Conservation (phyloP, 2,113 vertebrate genomes). For the Glaucidium brasilianum region DNA sequence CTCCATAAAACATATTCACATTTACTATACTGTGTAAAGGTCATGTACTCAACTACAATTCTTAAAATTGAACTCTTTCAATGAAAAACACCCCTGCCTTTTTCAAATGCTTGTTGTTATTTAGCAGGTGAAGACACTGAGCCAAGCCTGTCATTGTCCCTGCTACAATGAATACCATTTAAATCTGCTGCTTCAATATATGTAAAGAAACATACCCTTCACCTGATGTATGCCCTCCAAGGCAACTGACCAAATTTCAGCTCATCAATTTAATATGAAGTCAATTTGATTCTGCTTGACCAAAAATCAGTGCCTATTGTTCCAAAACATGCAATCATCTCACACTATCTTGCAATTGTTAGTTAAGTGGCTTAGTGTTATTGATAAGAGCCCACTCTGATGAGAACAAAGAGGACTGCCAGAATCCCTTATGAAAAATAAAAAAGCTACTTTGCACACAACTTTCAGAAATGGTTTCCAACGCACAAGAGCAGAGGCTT, state of each 20-base stretch:
- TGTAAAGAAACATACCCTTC: slow-evolving; percentile 18
- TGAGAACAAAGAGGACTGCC: slow-evolving; percentile 58
- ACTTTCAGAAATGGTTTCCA: slow-evolving; percentile 38
- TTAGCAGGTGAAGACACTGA: background rate
- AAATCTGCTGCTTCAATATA: slow-evolving; percentile 12
- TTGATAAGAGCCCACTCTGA: slow-evolving; percentile 52
- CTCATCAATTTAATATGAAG: slow-evolving; percentile 69
- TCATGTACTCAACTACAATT: background rate
- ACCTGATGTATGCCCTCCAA: slow-evolving; percentile 36
- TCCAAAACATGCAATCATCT: slow-evolving; percentile 70
- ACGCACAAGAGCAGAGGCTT: background rate
- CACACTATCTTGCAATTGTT: slow-evolving; percentile 36
- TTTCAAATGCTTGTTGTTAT: slow-evolving; percentile 23
- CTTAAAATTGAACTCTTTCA: background rate
- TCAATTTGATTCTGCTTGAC: slow-evolving; percentile 71
- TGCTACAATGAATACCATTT: slow-evolving; percentile 16
- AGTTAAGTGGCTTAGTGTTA: slow-evolving; percentile 58
- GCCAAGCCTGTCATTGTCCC: background rate
- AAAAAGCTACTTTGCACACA: slow-evolving; percentile 24
- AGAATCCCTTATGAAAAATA: slow-evolving; percentile 47
- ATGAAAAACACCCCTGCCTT: background rate
- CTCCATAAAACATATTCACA: background rate
- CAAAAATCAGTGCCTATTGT: slow-evolving; percentile 71
- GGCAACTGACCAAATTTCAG: slow-evolving; percentile 49
- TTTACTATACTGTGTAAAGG: background rate